Conservation (phyloP, 2,113 vertebrate species). For the Cricetomys ansorgei region DNA sequence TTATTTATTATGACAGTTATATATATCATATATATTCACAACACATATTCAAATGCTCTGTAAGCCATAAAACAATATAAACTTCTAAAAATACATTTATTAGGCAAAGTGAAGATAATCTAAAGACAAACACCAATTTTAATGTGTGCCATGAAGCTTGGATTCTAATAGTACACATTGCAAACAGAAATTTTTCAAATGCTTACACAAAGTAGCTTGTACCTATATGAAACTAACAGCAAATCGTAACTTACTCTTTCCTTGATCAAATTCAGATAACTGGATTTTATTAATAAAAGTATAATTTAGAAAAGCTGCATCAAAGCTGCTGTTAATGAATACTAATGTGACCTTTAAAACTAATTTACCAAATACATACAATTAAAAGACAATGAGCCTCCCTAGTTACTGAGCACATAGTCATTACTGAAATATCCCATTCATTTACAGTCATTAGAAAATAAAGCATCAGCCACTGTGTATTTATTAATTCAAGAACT, state of each 20-base stretch:
- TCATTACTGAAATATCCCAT: conserved; percentile 24
- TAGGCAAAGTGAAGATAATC: neutral
- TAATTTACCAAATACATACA: conserved; percentile 45
- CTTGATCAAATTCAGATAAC: neutral
- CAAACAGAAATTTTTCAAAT: neutral
- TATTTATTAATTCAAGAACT: conserved; percentile 40
- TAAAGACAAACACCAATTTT: neutral
- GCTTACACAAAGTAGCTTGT: neutral
- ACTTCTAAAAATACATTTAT: neutral
- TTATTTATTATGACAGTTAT: neutral
- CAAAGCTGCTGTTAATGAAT: neutral
- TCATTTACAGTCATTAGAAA: conserved; percentile 36
- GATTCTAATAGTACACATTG: neutral
- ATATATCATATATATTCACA: neutral
- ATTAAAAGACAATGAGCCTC: conserved; percentile 28
- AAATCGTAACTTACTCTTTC: neutral
- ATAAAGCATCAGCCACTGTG: conserved; percentile 1
- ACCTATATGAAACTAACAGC: neutral
- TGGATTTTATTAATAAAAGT: conserved; percentile 39
- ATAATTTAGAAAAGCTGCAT: neutral
- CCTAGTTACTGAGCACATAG: conserved; percentile 29
- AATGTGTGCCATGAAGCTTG: neutral
- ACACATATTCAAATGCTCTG: neutral
- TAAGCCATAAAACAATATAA: neutral
- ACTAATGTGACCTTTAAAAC: conserved; percentile 36